A percentile compares a stretch with the other conserved stretches of the same genome.
These are phyloP conservation scores for Pachliopta kotzebuea DNA, from an alignment of 2,888 invertebrate genomes.

Conservation along the genomic window DNA sequence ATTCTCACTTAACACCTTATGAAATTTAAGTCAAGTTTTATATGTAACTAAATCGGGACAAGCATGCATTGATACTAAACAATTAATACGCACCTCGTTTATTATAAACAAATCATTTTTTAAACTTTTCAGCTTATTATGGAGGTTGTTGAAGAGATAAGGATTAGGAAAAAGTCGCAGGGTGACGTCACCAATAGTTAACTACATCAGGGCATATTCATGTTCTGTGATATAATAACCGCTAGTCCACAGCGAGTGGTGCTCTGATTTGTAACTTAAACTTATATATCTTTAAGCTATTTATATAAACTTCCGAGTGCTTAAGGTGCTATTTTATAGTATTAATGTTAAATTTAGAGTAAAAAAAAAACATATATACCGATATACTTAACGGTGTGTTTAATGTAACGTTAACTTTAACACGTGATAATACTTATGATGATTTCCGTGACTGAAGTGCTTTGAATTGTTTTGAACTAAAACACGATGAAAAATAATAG, in stretches of 20 bases:
- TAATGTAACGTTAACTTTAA: background rate
- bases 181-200: slow-evolving; percentile 63
- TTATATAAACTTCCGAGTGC: slow-evolving; percentile 16
- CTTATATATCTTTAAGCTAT: background rate
- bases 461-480: background rate
- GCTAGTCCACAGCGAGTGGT: slow-evolving; percentile 19
- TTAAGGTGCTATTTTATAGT: slow-evolving; percentile 29
- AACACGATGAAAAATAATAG: too few species aligned
- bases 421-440: background rate
- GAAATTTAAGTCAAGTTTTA: background rate
- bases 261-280: slow-evolving; percentile 12
- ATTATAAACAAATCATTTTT: slow-evolving; percentile 44
- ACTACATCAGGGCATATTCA: slow-evolving; percentile 37
- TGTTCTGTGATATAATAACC: slow-evolving; percentile 13
- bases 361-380: background rate
- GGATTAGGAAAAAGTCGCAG: slow-evolving; percentile 75
- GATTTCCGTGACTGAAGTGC: background rate
- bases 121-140: slow-evolving; percentile 76
- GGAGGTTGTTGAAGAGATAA: slow-evolving; percentile 79
- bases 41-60: background rate
- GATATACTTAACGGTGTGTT: background rate
- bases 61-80: slow-evolving; percentile 25
- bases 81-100: slow-evolving; percentile 5
- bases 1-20: background rate
- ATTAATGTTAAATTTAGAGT: slow-evolving; percentile 21